Conservation (phyloP, 2,113 vertebrate species). For the Hydrolagus affinis region DNA sequence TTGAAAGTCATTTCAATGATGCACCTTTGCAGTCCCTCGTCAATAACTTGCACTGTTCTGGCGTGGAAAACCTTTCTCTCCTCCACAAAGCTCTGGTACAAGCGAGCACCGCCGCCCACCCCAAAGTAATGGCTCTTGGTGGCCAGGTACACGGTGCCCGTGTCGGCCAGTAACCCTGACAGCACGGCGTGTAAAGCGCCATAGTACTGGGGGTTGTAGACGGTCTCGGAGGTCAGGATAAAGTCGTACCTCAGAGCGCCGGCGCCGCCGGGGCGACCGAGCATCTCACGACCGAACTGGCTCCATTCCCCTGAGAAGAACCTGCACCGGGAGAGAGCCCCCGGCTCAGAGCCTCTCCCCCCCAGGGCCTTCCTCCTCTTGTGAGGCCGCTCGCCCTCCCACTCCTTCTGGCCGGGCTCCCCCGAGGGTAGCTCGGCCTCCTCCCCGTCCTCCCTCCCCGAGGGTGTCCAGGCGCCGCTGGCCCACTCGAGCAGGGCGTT, state of each 20-base stretch:
- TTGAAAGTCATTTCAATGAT: constrained; percentile 73
- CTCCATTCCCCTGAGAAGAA: constrained; percentile 92
- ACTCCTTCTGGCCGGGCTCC: background rate
- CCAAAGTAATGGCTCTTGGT: constrained; percentile 92
- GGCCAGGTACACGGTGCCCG: constrained; percentile 71
- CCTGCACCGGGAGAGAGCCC: constrained; percentile 48
- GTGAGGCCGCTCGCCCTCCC: constrained; percentile 33
- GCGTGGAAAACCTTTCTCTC: constrained; percentile 61
- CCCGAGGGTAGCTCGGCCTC: background rate
- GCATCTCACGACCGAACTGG: constrained; percentile 62
- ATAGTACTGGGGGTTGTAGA: constrained; percentile 82
- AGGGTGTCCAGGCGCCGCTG: background rate
- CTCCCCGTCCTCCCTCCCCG: background rate
- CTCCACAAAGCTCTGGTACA: constrained; percentile 73
- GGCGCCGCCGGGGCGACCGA: constrained; percentile 38
- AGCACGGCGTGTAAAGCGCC: constrained; percentile 65
- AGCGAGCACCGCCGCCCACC: constrained; percentile 75
- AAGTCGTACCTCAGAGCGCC: constrained; percentile 66
- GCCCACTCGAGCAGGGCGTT: constrained; percentile 70
- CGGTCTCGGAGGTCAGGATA: constrained; percentile 88
- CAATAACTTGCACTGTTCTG: constrained; percentile 56
- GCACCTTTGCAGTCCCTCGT: constrained; percentile 75
- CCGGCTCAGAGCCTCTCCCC: constrained; percentile 39
- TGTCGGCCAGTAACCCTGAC: constrained; percentile 55
- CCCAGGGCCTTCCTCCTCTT: constrained; percentile 43